phyloP scores from a whole-genome alignment of 1,140 invertebrate species.

The Mya arenaria region DNA sequence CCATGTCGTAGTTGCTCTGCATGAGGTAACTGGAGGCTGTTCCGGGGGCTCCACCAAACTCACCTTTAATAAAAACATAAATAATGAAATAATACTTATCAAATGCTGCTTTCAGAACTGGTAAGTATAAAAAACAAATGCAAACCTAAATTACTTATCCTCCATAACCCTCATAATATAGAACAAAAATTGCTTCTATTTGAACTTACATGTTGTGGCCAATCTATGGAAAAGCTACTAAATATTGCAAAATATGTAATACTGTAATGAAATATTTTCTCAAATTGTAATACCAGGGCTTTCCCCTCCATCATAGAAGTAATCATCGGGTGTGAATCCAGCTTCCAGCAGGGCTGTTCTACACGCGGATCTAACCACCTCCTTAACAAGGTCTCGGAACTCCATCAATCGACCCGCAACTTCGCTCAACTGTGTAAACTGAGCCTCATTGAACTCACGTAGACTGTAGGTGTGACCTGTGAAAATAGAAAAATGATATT shows the following conservation, averaged over 20 bases:
- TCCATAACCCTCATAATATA: too few species aligned
- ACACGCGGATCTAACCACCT: slow-evolving; percentile 87
- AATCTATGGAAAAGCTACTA: too few species aligned
- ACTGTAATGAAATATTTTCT: too few species aligned
- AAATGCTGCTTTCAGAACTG: too few species aligned
- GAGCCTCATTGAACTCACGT: slow-evolving; percentile 80
- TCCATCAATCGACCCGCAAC: slow-evolving; percentile 83
- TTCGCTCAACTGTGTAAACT: slow-evolving; percentile 79
- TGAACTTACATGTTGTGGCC: too few species aligned
- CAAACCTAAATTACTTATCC: too few species aligned
- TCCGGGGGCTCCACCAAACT: slow-evolving; percentile 69
- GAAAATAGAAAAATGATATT: too few species aligned
- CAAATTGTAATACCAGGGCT: slow-evolving; percentile 66
- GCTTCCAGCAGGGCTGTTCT: slow-evolving; percentile 87
- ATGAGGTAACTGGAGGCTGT: slow-evolving; percentile 77
- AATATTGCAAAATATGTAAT: too few species aligned
- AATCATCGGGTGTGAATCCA: slow-evolving; percentile 88
- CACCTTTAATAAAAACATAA: slow-evolving; percentile 28
- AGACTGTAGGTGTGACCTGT: slow-evolving; percentile 84
- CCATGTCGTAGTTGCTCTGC: slow-evolving; percentile 80
- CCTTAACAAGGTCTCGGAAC: slow-evolving; percentile 84
- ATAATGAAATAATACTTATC: neutral
- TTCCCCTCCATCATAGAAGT: slow-evolving; percentile 79
- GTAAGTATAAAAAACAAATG: too few species aligned
- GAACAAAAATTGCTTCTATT: too few species aligned